Percentiles rank a stretch among this genome's conserved stretches.
phyloP scores from a whole-genome alignment of 2,797 vertebrate species.

The Gymnothorax javanicus region DNA sequence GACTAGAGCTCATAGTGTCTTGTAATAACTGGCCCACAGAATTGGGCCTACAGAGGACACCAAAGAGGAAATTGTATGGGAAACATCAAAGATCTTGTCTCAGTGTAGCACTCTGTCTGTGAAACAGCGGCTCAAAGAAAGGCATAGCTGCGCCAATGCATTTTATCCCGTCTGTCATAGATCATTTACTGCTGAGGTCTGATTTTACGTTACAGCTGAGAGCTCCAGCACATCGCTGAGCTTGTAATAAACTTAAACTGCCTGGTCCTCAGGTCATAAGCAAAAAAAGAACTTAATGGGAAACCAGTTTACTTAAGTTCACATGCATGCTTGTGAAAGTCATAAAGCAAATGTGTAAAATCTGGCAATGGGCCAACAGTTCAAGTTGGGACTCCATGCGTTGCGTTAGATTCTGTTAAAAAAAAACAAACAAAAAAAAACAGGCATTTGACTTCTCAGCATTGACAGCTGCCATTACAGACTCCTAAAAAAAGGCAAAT shows the following conservation, averaged over 20 bases:
- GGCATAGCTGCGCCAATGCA: neutral
- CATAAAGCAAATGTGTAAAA: constrained; percentile 12
- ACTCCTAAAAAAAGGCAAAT: neutral
- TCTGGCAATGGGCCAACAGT: neutral
- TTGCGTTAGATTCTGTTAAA: neutral
- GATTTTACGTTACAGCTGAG: constrained; percentile 20
- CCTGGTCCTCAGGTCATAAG: constrained; percentile 11
- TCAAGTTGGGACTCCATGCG: neutral
- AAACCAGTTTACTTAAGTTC: constrained; percentile 15
- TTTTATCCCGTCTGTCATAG: neutral
- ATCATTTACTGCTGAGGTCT: constrained; percentile 22
- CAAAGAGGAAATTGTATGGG: neutral
- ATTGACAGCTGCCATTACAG: neutral
- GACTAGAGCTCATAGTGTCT: neutral
- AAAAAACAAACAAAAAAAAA: constrained; percentile 19
- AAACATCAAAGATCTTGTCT: neutral
- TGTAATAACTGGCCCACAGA: neutral
- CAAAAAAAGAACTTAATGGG: constrained; percentile 20
- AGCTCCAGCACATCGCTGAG: constrained; percentile 22
- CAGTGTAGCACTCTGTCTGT: neutral
- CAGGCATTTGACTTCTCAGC: neutral
- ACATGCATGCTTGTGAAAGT: constrained; percentile 3
- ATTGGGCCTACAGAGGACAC: neutral
- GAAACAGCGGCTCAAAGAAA: neutral
- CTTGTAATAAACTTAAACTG: neutral